These are phyloP conservation scores for Synanceia verrucosa DNA, from an alignment of 2,797 vertebrate species.

Conservation along the genomic window DNA sequence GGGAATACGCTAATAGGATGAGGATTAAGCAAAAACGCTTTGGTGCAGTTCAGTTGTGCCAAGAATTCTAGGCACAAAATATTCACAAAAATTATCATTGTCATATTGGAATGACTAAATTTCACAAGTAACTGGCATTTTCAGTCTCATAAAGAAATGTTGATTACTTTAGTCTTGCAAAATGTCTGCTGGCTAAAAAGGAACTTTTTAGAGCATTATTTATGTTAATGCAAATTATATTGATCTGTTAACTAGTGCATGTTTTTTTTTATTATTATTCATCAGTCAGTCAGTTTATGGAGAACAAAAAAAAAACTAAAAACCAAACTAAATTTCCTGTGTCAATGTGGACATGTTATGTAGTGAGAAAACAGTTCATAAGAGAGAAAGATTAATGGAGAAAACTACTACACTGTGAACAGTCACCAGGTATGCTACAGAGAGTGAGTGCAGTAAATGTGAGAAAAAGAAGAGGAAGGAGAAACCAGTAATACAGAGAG, in stretches of 20 bases:
- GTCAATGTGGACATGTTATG: not conserved
- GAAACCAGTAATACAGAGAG: constrained; percentile 42
- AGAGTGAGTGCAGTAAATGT: constrained; percentile 23
- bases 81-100: constrained; percentile 46
- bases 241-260: not conserved
- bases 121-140: constrained; percentile 25
- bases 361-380: constrained; percentile 5
- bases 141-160: constrained; percentile 6
- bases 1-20: constrained; percentile 60
- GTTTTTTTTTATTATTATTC: not conserved
- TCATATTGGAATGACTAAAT: constrained; percentile 44
- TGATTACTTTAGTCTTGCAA: constrained; percentile 32
- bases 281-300: not conserved
- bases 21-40: constrained; percentile 59
- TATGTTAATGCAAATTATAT: not conserved
- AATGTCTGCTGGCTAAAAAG: constrained; percentile 6
- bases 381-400: constrained; percentile 8
- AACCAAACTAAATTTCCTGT: constrained; percentile 25
- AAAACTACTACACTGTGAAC: not conserved
- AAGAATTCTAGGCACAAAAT: constrained; percentile 42
- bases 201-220: not conserved
- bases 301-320: not conserved
- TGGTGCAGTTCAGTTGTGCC: constrained; percentile 40
- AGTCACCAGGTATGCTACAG: not conserved
- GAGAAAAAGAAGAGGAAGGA: constrained; percentile 10